Conservation (phyloP, 2,888 invertebrate species). For the Endomychus coccineus region DNA sequence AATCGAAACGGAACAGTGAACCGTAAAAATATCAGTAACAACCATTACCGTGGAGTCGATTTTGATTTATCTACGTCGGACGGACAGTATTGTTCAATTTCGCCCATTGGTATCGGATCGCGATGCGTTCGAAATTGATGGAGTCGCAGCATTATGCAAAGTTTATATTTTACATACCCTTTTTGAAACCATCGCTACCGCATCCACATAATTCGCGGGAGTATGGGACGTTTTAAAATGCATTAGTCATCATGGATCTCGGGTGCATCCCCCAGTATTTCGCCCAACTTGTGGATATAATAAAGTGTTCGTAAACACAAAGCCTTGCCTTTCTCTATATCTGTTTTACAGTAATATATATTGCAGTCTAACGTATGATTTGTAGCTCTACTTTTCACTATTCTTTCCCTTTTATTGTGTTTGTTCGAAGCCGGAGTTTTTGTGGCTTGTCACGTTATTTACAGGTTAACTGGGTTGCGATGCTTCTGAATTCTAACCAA, state of each 20-base stretch:
- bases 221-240: constrained; percentile 32
- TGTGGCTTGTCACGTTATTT: constrained; percentile 25
- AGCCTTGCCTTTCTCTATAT: constrained; percentile 31
- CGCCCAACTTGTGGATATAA: constrained; percentile 34
- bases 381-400: constrained; percentile 34
- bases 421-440: constrained; percentile 24
- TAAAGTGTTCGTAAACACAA: constrained; percentile 36
- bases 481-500: too few relatives aligned
- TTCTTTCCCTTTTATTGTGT: constrained; percentile 28
- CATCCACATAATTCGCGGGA: constrained; percentile 28
- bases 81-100: constrained; percentile 38
- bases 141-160: too few relatives aligned
- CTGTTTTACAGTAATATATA: constrained; percentile 33
- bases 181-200: constrained; percentile 20
- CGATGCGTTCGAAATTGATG: too few relatives aligned
- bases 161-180: too few relatives aligned
- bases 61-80: constrained; percentile 38
- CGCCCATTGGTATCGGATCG: too few relatives aligned
- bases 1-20: constrained; percentile 37
- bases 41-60: constrained; percentile 38
- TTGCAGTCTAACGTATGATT: constrained; percentile 33
- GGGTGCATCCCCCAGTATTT: constrained; percentile 29
- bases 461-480: constrained; percentile 28
- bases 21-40: constrained; percentile 40
- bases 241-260: constrained; percentile 31